Conservation (phyloP, 2,113 vertebrate species). For the Siphamia tubifer region DNA sequence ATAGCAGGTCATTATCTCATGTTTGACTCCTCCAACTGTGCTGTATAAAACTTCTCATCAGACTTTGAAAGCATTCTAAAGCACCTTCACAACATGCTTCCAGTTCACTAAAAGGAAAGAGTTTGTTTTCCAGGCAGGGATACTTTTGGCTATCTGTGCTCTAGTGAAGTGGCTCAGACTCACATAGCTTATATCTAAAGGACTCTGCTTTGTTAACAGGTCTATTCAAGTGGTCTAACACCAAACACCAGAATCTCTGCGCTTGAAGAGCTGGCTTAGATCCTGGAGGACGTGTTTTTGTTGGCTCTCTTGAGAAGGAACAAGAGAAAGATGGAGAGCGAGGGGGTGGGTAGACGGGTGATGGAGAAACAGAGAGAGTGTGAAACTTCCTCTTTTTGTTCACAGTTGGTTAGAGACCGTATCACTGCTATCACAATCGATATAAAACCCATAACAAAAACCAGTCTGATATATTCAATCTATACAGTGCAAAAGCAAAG, state of each 20-base stretch:
- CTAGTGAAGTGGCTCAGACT: slow-evolving; percentile 38
- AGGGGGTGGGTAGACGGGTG: neutral
- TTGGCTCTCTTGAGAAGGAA: neutral
- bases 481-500: neutral
- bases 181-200: slow-evolving; percentile 63
- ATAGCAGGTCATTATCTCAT: no score
- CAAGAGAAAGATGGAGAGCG: neutral
- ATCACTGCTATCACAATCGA: neutral
- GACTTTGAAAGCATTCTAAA: no score
- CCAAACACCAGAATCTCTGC: slow-evolving; percentile 4
- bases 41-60: no score
- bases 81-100: no score
- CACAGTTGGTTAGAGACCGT: neutral
- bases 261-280: slow-evolving; percentile 28
- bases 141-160: slow-evolving; percentile 19
- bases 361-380: neutral
- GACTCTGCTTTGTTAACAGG: slow-evolving; percentile 62
- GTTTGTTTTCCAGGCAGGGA: no score
- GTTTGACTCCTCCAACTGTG: no score
- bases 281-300: slow-evolving; percentile 32
- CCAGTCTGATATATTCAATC: neutral
- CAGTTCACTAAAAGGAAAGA: no score
- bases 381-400: slow-evolving; percentile 2
- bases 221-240: slow-evolving; percentile 61
- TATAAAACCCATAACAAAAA: neutral